A percentile compares a stretch with the other conserved stretches of the same genome.
phyloP scores from a whole-genome alignment of 2,888 invertebrate genomes.

The Tupiocoris notatus region DNA sequence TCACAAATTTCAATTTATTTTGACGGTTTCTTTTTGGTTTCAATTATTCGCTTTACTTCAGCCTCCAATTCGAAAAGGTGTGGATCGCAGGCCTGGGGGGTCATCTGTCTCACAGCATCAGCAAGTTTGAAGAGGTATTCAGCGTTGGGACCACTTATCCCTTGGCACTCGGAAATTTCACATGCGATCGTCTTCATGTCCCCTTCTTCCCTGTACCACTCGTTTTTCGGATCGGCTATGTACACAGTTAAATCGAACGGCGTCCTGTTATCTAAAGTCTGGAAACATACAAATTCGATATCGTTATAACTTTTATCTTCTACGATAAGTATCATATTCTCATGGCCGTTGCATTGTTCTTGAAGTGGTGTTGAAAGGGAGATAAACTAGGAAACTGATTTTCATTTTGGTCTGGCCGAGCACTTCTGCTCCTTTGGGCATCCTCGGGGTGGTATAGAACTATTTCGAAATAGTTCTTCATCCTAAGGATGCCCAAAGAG shows the following conservation, averaged over 20 bases:
- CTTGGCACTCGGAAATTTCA: slow-evolving; percentile 70
- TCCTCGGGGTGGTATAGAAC: no score
- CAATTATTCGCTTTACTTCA: slow-evolving; percentile 6
- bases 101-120: slow-evolving; percentile 70
- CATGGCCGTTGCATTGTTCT: no score
- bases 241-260: slow-evolving; percentile 75
- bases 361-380: no score
- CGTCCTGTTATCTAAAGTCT: slow-evolving; percentile 45
- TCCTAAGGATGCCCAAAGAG: no score
- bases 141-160: slow-evolving; percentile 86
- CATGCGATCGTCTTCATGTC: slow-evolving; percentile 73
- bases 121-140: slow-evolving; percentile 84
- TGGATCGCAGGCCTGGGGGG: slow-evolving; percentile 68
- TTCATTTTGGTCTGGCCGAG: no score
- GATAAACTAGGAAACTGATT: no score
- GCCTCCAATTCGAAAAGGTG: slow-evolving; percentile 73
- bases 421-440: no score
- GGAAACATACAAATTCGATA: background rate
- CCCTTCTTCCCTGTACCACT: slow-evolving; percentile 75
- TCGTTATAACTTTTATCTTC: no score
- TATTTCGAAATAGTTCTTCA: no score
- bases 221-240: slow-evolving; percentile 77
- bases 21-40: background rate
- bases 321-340: no score
- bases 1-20: no score